A percentile compares a stretch with the other conserved stretches of the same genome.
These are phyloP conservation scores for Aethina tumida DNA, from an alignment of 1,140 invertebrate species.

Conservation along the genomic window DNA sequence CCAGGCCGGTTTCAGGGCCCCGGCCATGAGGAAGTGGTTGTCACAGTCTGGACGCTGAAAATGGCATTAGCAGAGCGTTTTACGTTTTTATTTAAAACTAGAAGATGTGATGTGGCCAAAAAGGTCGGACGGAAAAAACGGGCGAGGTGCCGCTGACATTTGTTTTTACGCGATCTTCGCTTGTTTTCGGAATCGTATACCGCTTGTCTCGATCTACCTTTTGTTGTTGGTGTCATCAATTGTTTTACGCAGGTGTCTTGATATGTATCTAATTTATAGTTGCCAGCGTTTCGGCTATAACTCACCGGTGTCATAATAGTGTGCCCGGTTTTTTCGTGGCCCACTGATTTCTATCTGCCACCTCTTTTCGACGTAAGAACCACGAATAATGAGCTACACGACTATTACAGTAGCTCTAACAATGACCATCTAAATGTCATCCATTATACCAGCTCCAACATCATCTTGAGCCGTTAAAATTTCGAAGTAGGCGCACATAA, in stretches of 20 bases:
- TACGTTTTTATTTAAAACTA: no score
- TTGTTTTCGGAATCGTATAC: slow-evolving; percentile 6
- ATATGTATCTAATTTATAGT: slow-evolving; percentile 28
- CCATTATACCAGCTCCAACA: no score
- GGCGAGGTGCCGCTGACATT: slow-evolving; percentile 19
- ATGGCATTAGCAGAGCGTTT: slow-evolving; percentile 22
- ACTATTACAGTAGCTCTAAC: slow-evolving; percentile 4
- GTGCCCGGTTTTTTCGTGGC: slow-evolving; percentile 16
- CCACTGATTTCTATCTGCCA: slow-evolving; percentile 16
- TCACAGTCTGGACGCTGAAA: slow-evolving; percentile 15
- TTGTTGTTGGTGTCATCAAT: slow-evolving; percentile 22
- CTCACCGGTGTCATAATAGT: slow-evolving; percentile 25
- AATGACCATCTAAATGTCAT: no score
- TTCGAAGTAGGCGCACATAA: no score
- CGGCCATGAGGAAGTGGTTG: no score
- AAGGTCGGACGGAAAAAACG: slow-evolving; percentile 18
- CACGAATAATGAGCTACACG: slow-evolving; percentile 11
- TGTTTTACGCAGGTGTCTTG: slow-evolving; percentile 26
- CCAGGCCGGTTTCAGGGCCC: no score
- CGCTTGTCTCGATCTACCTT: slow-evolving; percentile 13
- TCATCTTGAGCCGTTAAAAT: no score
- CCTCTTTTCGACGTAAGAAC: slow-evolving; percentile 14
- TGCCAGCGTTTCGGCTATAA: slow-evolving; percentile 14
- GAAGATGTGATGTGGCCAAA: no score
- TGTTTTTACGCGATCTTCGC: slow-evolving; percentile 22